phyloP scores from a whole-genome alignment of 2,888 invertebrate genomes.

The Onthophagus sagittarius region DNA sequence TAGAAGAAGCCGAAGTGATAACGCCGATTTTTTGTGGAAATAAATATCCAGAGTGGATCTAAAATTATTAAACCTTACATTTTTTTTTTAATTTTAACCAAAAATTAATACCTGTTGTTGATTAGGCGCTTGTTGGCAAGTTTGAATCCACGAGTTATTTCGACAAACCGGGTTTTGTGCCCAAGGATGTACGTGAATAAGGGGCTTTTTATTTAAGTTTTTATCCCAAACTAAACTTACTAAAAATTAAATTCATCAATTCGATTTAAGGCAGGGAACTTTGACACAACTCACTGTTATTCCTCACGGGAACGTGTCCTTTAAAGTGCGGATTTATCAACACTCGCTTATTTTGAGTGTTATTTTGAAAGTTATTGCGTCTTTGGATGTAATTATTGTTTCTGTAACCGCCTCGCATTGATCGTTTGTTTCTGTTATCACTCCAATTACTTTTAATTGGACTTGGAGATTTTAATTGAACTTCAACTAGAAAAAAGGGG shows the following conservation, averaged over 20 bases:
- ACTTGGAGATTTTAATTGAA: neutral
- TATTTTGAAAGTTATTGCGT: constrained; percentile 14
- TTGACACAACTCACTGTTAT: constrained; percentile 48
- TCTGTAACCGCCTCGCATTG: constrained; percentile 11
- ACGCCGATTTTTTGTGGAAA: neutral
- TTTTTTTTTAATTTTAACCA: neutral
- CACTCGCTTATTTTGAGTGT: constrained; percentile 52
- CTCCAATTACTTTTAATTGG: neutral
- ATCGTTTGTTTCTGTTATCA: constrained; percentile 1
- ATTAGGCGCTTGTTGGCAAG: neutral
- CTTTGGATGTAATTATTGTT: constrained; percentile 8
- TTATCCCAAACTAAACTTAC: constrained; percentile 34
- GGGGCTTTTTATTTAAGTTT: constrained; percentile 20
- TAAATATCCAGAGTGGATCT: neutral
- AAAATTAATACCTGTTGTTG: constrained; percentile 17
- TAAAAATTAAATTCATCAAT: constrained; percentile 22
- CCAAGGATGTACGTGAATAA: constrained; percentile 27
- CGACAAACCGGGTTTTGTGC: constrained; percentile 4
- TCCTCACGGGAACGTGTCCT: constrained; percentile 55
- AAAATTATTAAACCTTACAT: neutral
- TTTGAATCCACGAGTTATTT: constrained; percentile 5
- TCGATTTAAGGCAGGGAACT: neutral
- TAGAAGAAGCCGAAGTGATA: neutral
- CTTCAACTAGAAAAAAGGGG: neutral
- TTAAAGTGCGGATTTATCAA: constrained; percentile 67